Conservation (phyloP, 2,113 vertebrate species). For the Semnornis frantzii region DNA sequence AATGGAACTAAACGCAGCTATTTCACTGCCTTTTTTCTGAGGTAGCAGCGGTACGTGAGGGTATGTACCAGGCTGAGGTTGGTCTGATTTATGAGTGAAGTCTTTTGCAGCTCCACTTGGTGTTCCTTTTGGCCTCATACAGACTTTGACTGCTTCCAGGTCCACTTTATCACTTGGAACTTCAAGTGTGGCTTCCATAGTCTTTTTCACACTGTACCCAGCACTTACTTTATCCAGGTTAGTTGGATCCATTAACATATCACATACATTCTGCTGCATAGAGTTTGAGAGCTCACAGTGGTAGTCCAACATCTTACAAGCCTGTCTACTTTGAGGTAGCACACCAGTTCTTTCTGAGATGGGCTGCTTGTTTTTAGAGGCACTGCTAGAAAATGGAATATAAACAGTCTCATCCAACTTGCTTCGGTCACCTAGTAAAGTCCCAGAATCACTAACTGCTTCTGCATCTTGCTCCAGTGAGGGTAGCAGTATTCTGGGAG, state of each 20-base stretch:
- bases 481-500: not conserved
- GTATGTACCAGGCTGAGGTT: not conserved
- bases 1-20: constrained; percentile 53
- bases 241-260: not conserved
- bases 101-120: not conserved
- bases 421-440: constrained; percentile 45
- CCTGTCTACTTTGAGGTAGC: not conserved
- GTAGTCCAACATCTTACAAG: not conserved
- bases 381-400: constrained; percentile 74
- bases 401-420: constrained; percentile 75
- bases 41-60: not conserved
- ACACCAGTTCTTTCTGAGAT: not conserved
- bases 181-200: not conserved
- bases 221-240: not conserved
- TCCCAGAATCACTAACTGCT: constrained; percentile 47
- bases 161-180: not conserved
- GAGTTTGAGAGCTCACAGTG: not conserved
- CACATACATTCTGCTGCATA: constrained; percentile 12
- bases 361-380: constrained; percentile 35
- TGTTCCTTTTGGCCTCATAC: constrained; percentile 45
- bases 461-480: constrained; percentile 37
- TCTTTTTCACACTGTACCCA: not conserved
- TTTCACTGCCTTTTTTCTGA: not conserved
- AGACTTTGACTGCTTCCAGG: constrained; percentile 37
- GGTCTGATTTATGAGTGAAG: not conserved